Conservation (phyloP, 2,888 invertebrate genomes). For the Rhopalosiphum nymphaeae region DNA sequence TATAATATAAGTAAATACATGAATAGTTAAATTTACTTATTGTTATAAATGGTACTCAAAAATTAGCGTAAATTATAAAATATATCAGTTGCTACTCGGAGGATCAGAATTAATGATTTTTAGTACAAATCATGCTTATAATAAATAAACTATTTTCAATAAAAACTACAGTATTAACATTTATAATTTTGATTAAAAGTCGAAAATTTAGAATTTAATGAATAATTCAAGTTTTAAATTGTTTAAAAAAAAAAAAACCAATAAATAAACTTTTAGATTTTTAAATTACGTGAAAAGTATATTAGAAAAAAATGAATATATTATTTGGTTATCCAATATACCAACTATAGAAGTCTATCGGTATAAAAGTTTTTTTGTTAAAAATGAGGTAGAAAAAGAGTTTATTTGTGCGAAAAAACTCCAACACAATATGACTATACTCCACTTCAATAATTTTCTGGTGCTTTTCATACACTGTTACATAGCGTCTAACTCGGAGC, state of each 20-base stretch:
- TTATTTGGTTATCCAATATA: background rate
- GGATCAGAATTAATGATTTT: background rate
- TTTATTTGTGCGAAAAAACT: background rate
- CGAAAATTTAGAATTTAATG: background rate
- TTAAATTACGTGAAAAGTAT: background rate
- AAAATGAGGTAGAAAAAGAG: background rate
- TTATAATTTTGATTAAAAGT: background rate
- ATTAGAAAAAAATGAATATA: background rate
- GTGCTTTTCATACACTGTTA: background rate
- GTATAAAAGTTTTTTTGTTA: background rate
- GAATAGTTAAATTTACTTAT: background rate
- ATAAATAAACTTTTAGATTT: background rate
- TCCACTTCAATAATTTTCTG: background rate
- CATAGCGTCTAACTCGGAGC: background rate
- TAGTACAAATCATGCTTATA: background rate
- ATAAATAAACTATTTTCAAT: background rate
- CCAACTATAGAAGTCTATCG: background rate
- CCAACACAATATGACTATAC: background rate
- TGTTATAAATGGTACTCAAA: background rate
- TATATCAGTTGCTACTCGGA: background rate
- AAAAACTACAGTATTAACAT: background rate
- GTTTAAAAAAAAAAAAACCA: background rate
- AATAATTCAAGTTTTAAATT: background rate
- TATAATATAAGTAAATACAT: background rate
- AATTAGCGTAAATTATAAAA: background rate